Evolutionary conservation across 2,113 vertebrate genomes (phyloP).

Genomic region (Oreochromis spilurus): DNA sequence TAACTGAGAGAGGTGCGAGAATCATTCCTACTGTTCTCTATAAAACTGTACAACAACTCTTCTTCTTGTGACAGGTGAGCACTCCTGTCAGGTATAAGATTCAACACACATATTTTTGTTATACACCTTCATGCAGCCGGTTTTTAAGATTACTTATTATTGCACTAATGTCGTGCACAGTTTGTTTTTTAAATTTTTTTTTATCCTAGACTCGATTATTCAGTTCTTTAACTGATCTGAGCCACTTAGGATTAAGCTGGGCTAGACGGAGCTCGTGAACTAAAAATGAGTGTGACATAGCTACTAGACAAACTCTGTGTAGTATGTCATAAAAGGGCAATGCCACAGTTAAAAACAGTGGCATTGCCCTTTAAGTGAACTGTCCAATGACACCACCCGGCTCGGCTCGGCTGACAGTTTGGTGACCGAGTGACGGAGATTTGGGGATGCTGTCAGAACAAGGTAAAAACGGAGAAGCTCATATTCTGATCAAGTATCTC

Average conservation of each 20-base stretch:
- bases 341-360: neutral
- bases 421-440: neutral
- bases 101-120: neutral
- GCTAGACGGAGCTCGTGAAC: neutral
- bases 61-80: neutral
- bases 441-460: constrained; percentile 19
- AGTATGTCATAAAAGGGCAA: too few species aligned
- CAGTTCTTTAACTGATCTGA: neutral
- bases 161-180: neutral
- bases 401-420: neutral
- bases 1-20: neutral
- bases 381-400: neutral
- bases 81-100: neutral
- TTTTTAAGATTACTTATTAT: neutral
- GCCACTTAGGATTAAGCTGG: neutral
- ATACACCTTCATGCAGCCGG: neutral
- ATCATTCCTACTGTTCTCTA: neutral
- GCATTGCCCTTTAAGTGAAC: constrained; percentile 46
- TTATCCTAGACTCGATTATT: neutral
- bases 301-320: too few species aligned
- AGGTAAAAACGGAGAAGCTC: constrained; percentile 12
- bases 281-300: neutral
- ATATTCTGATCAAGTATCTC: neutral
- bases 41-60: neutral
- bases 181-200: neutral